These are phyloP conservation scores for Cyrtodaria siliqua DNA, from an alignment of 2,888 invertebrate species.

Conservation along the genomic window DNA sequence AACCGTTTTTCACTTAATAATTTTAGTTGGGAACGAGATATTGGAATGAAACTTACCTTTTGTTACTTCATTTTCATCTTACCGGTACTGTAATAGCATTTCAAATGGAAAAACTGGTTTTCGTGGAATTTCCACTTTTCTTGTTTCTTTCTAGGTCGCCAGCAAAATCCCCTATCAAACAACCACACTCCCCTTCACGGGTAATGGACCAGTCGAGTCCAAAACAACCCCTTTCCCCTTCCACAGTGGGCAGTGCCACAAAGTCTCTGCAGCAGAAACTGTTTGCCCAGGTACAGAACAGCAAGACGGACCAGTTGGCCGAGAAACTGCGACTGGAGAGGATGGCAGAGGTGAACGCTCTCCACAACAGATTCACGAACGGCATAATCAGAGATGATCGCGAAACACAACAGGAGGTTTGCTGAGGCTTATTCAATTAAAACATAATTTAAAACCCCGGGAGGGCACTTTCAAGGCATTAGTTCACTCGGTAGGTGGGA, in stretches of 20 bases:
- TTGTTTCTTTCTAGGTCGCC: conserved; percentile 11
- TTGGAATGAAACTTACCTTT: too few species aligned
- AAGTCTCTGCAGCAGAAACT: conserved; percentile 83
- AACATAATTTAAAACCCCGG: too few species aligned
- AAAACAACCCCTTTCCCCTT: conserved; percentile 43
- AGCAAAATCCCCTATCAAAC: conserved; percentile 18
- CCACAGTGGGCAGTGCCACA: conserved; percentile 80
- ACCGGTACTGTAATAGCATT: too few species aligned
- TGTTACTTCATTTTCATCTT: too few species aligned
- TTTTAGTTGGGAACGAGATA: too few species aligned
- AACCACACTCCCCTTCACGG: conserved; percentile 5
- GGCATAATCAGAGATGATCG: conserved; percentile 75
- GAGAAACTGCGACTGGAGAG: conserved; percentile 82
- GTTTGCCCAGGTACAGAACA: conserved; percentile 76
- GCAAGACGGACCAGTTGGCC: conserved; percentile 80
- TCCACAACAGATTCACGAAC: conserved; percentile 84
- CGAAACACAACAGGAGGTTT: conserved; percentile 25
- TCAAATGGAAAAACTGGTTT: too few species aligned
- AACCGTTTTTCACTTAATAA: too few species aligned
- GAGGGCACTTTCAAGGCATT: too few species aligned
- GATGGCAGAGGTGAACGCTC: conserved; percentile 83
- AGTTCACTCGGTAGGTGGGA: too few species aligned
- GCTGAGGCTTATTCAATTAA: too few species aligned
- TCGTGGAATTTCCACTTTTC: too few species aligned
- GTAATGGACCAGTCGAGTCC: conserved; percentile 28